Percentiles rank a stretch among this genome's conserved stretches.
phyloP scores from a whole-genome alignment of 2,797 vertebrate genomes.

The Malacoctenus gilli region DNA sequence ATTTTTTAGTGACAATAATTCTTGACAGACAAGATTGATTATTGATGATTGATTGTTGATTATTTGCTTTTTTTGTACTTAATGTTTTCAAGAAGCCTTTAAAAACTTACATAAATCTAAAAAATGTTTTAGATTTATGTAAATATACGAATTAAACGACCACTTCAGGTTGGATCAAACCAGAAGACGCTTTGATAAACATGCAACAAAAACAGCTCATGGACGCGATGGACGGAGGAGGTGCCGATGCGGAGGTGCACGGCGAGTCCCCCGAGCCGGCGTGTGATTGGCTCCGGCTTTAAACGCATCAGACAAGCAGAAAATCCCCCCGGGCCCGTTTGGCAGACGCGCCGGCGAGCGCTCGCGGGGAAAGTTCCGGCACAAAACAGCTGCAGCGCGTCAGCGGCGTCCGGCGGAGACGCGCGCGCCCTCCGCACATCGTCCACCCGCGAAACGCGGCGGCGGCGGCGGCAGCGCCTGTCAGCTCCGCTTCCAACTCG shows the following conservation, averaged over 20 bases:
- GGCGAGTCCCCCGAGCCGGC: slow-evolving; percentile 32
- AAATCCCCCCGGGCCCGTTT: slow-evolving; percentile 34
- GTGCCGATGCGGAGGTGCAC: slow-evolving; percentile 5
- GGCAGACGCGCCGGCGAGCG: not conserved
- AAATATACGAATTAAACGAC: too few species aligned
- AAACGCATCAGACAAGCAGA: slow-evolving; percentile 62
- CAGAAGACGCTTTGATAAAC: slow-evolving; percentile 35
- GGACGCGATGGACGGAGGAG: not conserved
- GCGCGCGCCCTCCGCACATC: not conserved
- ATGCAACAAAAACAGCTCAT: not conserved
- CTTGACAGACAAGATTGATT: too few species aligned
- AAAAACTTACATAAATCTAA: too few species aligned
- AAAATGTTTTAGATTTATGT: too few species aligned
- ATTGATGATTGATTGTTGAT: too few species aligned
- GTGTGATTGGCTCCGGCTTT: slow-evolving; percentile 51
- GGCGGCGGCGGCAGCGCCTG: slow-evolving; percentile 18
- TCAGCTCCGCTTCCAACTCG: slow-evolving; percentile 39
- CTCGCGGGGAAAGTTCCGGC: slow-evolving; percentile 36
- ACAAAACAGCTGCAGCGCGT: slow-evolving; percentile 42
- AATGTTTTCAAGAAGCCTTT: too few species aligned
- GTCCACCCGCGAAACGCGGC: slow-evolving; percentile 14
- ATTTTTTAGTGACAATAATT: too few species aligned
- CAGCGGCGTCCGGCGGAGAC: slow-evolving; percentile 30
- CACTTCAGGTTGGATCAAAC: slow-evolving; percentile 19
- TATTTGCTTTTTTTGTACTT: too few species aligned